phyloP scores from a whole-genome alignment of 2,797 vertebrate species.

The Sandelia bainsii region DNA sequence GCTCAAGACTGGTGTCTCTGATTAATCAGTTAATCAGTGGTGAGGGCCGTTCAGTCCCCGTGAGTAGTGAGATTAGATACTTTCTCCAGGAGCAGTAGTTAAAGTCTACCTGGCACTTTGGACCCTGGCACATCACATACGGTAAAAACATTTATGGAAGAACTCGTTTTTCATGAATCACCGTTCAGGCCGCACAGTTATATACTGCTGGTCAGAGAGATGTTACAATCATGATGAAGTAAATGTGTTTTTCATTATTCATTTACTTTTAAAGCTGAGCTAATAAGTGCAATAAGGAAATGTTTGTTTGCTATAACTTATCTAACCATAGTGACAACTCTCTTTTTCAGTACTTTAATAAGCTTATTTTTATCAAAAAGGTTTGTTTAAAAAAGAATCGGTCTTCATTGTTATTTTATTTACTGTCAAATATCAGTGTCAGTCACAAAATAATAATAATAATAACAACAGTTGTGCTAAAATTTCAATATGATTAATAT shows the following conservation, averaged over 20 bases:
- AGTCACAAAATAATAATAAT: neutral
- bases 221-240: neutral
- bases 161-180: too few species aligned
- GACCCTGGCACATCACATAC: neutral
- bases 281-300: too few species aligned
- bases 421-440: too few species aligned
- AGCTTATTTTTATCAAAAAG: neutral
- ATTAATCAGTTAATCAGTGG: neutral
- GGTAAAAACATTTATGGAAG: neutral
- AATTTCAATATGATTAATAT: too few species aligned
- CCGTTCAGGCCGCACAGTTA: too few species aligned
- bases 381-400: too few species aligned
- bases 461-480: too few species aligned
- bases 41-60: neutral
- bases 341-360: neutral
- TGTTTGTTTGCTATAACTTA: too few species aligned
- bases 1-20: too few species aligned
- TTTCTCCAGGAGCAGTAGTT: conserved; percentile 2
- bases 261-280: too few species aligned
- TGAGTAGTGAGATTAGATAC: conserved; percentile 26
- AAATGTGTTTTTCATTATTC: neutral
- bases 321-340: too few species aligned
- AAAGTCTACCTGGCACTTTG: conserved; percentile 17
- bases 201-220: neutral
- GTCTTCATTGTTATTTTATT: too few species aligned